Conservation (phyloP, 2,888 invertebrate species). For the Dryobotodes eremita region DNA sequence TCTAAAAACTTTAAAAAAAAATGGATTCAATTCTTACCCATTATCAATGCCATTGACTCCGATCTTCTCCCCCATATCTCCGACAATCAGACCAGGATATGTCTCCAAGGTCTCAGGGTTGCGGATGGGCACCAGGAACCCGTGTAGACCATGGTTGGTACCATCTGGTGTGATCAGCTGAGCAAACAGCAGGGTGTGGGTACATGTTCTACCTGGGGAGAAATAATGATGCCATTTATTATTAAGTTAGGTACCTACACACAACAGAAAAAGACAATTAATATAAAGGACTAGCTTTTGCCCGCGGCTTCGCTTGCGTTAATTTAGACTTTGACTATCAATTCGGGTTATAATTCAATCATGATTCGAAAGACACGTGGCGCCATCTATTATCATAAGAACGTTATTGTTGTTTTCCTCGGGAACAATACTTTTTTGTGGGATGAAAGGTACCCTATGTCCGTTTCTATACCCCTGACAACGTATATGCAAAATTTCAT, state of each 20-base stretch:
- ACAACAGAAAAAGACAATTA: background rate
- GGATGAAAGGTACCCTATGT: no score
- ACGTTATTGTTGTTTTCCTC: no score
- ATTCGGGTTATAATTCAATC: no score
- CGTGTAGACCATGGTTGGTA: conserved; percentile 95
- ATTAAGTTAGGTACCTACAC: background rate
- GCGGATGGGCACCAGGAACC: conserved; percentile 96
- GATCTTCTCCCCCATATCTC: conserved; percentile 98
- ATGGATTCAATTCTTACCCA: conserved; percentile 90
- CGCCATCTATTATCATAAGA: no score
- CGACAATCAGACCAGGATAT: conserved; percentile 96
- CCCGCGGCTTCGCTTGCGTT: no score
- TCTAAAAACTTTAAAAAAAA: background rate
- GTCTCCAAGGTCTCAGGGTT: conserved; percentile 94
- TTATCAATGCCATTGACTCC: conserved; percentile 98
- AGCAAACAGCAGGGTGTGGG: conserved; percentile 96
- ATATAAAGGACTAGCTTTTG: background rate
- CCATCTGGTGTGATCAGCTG: conserved; percentile 96
- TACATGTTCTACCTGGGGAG: conserved; percentile 93
- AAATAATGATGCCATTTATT: background rate
- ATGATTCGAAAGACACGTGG: no score
- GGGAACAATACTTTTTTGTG: no score
- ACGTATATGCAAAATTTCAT: no score
- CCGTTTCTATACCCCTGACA: no score
- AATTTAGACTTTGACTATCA: no score